phyloP scores from a whole-genome alignment of 2,888 invertebrate genomes.

The Auanema freiburgensis region DNA sequence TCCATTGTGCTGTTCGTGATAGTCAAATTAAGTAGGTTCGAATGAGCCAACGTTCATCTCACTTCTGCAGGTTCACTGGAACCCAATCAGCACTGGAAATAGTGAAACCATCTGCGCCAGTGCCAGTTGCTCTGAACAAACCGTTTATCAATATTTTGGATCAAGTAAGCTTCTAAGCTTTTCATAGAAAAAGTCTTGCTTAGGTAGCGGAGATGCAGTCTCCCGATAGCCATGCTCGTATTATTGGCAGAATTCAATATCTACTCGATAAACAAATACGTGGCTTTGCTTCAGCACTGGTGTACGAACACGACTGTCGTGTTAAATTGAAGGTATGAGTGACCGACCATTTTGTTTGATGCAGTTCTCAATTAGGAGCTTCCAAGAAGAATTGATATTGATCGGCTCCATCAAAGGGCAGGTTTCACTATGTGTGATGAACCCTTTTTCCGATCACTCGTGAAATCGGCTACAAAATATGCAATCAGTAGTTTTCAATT shows the following conservation, averaged over 20 bases:
- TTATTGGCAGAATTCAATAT: slow-evolving; percentile 52
- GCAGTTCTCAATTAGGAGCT: slow-evolving; percentile 27
- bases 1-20: slow-evolving; percentile 33
- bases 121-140: slow-evolving; percentile 61
- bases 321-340: slow-evolving; percentile 39
- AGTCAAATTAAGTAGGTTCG: slow-evolving; percentile 34
- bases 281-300: slow-evolving; percentile 45
- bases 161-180: slow-evolving; percentile 42
- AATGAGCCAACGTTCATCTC: not conserved
- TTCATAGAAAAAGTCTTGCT: not conserved
- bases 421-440: slow-evolving; percentile 45
- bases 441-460: slow-evolving; percentile 57
- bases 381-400: slow-evolving; percentile 36
- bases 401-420: slow-evolving; percentile 17
- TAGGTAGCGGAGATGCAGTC: slow-evolving; percentile 54
- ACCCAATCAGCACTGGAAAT: slow-evolving; percentile 44
- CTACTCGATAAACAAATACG: slow-evolving; percentile 54
- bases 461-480: slow-evolving; percentile 44
- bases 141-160: slow-evolving; percentile 65
- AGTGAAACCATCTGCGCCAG: slow-evolving; percentile 58
- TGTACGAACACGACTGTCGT: slow-evolving; percentile 47
- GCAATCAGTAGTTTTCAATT: slow-evolving; percentile 28
- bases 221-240: slow-evolving; percentile 39
- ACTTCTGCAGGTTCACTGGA: not conserved
- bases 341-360: not conserved